Evolutionary conservation across 2,113 vertebrate genomes (phyloP).

Genomic region (Dolichotis patagonum): DNA sequence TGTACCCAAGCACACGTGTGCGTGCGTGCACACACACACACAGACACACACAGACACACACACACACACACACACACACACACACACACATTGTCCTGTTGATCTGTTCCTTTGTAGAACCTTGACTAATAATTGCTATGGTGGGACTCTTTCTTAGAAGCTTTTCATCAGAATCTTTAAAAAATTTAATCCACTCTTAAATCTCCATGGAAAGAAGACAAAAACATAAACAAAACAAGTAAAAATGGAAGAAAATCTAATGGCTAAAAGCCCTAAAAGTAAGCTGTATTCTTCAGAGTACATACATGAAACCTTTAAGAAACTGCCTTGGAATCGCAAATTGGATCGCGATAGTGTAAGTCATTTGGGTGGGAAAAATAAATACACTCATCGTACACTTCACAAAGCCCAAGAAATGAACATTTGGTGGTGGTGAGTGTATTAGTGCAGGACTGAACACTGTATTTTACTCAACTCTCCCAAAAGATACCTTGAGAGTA

Average conservation of each 20-base stretch:
- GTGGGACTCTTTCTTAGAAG: too few species aligned
- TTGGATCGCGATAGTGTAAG: neutral
- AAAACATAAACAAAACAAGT: neutral
- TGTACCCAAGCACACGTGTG: too few species aligned
- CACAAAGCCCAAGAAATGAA: neutral
- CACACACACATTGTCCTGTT: neutral
- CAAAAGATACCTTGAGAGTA: neutral
- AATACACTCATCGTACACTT: neutral
- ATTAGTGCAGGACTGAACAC: neutral
- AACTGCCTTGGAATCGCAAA: neutral
- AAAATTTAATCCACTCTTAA: neutral
- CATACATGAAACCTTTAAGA: neutral
- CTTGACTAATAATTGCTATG: neutral
- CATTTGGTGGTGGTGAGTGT: neutral
- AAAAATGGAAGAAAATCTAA: neutral
- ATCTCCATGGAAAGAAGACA: neutral
- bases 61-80: accelerated
- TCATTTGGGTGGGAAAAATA: conserved; percentile 20
- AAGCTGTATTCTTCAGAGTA: neutral
- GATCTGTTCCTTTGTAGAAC: neutral
- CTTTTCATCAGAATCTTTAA: neutral
- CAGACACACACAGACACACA: accelerated
- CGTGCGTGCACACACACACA: neutral
- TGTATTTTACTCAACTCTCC: neutral
- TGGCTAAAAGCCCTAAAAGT: neutral